A percentile compares a stretch with the other conserved stretches of the same genome.
These are phyloP conservation scores for Hesperophylax magnus DNA, from an alignment of 1,140 invertebrate species.

Conservation along the genomic window DNA sequence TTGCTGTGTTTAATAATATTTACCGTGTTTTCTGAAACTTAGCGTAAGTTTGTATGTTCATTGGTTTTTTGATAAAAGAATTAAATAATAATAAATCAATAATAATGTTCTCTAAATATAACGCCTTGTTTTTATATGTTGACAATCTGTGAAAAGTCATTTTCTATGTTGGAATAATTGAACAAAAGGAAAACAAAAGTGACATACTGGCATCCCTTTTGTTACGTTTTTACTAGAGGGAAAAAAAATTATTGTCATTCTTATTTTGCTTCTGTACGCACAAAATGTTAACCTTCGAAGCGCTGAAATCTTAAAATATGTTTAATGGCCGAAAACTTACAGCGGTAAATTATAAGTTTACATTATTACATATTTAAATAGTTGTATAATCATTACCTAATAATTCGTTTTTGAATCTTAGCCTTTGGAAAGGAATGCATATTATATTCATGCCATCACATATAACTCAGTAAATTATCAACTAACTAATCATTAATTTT, in stretches of 20 bases:
- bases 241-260: too few species aligned
- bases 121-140: conserved; percentile 10
- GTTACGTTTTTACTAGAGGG: too few species aligned
- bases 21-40: conserved; percentile 4
- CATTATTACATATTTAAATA: background rate
- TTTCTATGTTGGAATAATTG: too few species aligned
- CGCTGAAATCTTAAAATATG: conserved; percentile 5
- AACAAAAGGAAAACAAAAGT: too few species aligned
- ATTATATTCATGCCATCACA: background rate
- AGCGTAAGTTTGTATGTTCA: conserved; percentile 18
- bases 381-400: conserved; percentile 6
- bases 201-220: too few species aligned
- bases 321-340: conserved; percentile 25
- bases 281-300: background rate
- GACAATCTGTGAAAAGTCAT: background rate
- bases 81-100: conserved; percentile 21
- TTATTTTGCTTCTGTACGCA: background rate
- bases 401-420: conserved; percentile 10
- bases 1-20: background rate
- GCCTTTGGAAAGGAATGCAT: background rate
- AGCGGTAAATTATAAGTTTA: conserved; percentile 23
- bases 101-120: background rate
- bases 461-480: background rate
- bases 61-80: conserved; percentile 4
- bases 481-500: conserved; percentile 5